Percentiles rank a stretch among this genome's conserved stretches.
phyloP scores from a whole-genome alignment of 2,888 invertebrate species.

The Hololepta plana region DNA sequence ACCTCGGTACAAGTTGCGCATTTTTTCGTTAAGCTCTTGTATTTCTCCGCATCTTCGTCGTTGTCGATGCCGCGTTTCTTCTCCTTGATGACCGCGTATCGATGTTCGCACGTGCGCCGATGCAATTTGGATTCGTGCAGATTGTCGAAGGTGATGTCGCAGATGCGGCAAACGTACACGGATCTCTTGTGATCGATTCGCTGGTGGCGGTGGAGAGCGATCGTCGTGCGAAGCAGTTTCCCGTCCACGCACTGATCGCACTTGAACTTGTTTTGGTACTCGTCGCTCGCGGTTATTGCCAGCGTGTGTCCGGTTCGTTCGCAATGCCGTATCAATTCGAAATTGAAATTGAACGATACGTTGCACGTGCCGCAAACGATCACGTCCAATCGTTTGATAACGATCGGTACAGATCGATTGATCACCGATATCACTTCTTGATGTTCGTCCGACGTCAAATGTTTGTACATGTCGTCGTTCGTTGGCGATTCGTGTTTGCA shows the following conservation, averaged over 20 bases:
- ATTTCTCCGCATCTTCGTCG: constrained; percentile 24
- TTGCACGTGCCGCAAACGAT: constrained; percentile 48
- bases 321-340: constrained; percentile 49
- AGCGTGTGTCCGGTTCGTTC: constrained; percentile 25
- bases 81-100: constrained; percentile 32
- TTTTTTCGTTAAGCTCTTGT: too few species aligned
- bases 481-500: constrained; percentile 51
- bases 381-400: constrained; percentile 46
- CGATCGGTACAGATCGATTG: constrained; percentile 64
- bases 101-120: constrained; percentile 44
- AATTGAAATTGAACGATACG: constrained; percentile 53
- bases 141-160: constrained; percentile 41
- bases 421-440: constrained; percentile 55
- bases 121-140: constrained; percentile 44
- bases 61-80: constrained; percentile 16
- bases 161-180: constrained; percentile 49
- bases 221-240: constrained; percentile 40
- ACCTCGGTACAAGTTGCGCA: constrained; percentile 41
- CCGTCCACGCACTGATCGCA: constrained; percentile 40
- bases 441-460: constrained; percentile 47
- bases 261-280: constrained; percentile 42
- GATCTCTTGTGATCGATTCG: constrained; percentile 38
- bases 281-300: constrained; percentile 37
- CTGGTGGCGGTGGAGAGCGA: constrained; percentile 49
- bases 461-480: constrained; percentile 46